A percentile compares a stretch with the other conserved stretches of the same genome.
These are phyloP conservation scores for Hyposoter didymator DNA, from an alignment of 2,888 invertebrate species.

Conservation along the genomic window DNA sequence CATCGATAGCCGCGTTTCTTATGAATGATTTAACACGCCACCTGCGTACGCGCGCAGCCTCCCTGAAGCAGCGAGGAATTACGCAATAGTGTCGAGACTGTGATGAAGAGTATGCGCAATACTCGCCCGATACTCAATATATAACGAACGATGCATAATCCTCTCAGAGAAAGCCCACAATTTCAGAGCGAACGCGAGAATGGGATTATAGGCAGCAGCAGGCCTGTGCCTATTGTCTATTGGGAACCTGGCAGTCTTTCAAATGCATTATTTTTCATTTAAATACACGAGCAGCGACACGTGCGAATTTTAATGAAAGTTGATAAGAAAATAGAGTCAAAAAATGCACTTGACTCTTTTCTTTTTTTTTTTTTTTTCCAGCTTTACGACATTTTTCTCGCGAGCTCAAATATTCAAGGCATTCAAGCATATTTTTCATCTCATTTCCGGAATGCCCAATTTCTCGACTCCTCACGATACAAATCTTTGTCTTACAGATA, in stretches of 20 bases:
- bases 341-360: no score
- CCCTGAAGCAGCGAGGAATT: constrained; percentile 38
- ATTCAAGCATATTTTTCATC: no score
- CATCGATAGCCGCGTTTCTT: not conserved
- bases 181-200: constrained; percentile 72
- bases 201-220: constrained; percentile 74
- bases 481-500: constrained; percentile 84
- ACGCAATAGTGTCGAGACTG: constrained; percentile 46
- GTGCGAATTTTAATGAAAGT: not conserved
- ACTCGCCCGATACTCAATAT: constrained; percentile 59
- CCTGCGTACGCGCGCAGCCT: constrained; percentile 54
- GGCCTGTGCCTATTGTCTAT: constrained; percentile 40
- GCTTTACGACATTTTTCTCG: no score
- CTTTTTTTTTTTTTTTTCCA: no score
- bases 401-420: no score
- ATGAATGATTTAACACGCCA: constrained; percentile 63
- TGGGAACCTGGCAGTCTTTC: not conserved
- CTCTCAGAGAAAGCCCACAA: constrained; percentile 80
- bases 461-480: not conserved
- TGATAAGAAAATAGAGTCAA: no score
- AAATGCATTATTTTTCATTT: not conserved
- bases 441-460: no score
- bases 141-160: constrained; percentile 78
- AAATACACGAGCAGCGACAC: not conserved
- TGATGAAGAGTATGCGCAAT: constrained; percentile 29